Evolutionary conservation across 2,797 vertebrate genomes (phyloP).

Genomic region (Propithecus perrieri): DNA sequence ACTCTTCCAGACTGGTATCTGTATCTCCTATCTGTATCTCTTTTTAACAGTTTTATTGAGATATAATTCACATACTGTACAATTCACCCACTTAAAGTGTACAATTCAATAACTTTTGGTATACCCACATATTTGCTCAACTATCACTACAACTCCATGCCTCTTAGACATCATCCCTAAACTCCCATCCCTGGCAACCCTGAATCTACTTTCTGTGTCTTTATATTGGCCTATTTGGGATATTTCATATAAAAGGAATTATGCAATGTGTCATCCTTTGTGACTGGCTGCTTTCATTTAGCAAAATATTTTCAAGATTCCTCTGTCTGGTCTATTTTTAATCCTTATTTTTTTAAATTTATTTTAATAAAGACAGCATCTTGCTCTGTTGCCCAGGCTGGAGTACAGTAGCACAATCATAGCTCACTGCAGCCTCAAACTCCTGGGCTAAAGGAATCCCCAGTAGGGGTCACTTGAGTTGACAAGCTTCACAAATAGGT

Average conservation of each 20-base stretch:
- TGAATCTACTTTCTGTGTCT: background rate
- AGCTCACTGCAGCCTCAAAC: too few species aligned
- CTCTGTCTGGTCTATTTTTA: background rate
- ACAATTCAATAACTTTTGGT: background rate
- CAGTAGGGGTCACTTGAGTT: too few species aligned
- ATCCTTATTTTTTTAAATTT: background rate
- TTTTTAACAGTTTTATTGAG: background rate
- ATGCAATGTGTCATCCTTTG: background rate
- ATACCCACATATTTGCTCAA: background rate
- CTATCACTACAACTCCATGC: background rate
- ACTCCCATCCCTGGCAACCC: background rate
- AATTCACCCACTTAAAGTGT: background rate
- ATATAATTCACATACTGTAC: background rate
- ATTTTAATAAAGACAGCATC: too few species aligned
- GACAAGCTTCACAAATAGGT: too few species aligned
- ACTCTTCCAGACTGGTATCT: background rate
- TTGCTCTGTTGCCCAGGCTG: too few species aligned
- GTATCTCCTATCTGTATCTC: background rate
- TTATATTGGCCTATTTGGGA: background rate
- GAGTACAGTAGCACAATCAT: too few species aligned
- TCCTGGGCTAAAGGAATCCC: too few species aligned
- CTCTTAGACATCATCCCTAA: background rate
- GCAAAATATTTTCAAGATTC: background rate
- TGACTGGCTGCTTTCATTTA: constrained; percentile 12
- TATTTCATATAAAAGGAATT: background rate